Base-by-base conservation (phyloP, 2,888 invertebrate genomes). In the Acrobasis suavella region DNA sequence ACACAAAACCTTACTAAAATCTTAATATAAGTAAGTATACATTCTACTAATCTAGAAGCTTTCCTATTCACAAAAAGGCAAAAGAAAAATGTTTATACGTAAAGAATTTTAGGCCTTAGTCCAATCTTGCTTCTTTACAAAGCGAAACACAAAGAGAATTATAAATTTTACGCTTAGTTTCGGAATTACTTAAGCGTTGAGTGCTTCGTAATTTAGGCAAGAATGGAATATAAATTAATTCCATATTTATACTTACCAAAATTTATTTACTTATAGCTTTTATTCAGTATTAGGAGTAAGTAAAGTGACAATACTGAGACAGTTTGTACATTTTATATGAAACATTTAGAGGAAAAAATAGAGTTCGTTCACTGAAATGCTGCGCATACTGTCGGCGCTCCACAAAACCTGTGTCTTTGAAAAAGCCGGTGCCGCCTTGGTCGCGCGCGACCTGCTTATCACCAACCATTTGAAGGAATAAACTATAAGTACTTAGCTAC, bases 101-200 rank as follows among this genome's bases (percentile, higher is more conserved):
- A 39, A 60, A 42, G 17, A 60, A 60, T 42, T 38, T 60, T 15
- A 58, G 16, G 50, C 50, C 59, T 59, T 32, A 52, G 60, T 52
- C n/a, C 46, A 54, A 59, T 56, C 50, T 64, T 51, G 52, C 55
- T 52, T 63, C 54, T 63, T 55, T 56, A 52, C 50, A 60, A 55
- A 63, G 54, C 7, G 49, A 60, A 62, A 46, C 55, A 63, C 16
- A 60, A 62, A 64, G 63, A 46, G 63, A 64, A 64, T 64, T 56
- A 46, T 50, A 51, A 60, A 64, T 64, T 50, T 56, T 50, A 56
- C 56, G 60, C 63, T 64, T 55, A 63, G 63, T 64, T 58, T 64
- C 42, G n/a, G 50, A 56, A 60, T 64, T 58, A 60, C 63, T 64
- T 55, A 50, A 60, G 12, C 58, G 56, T 51, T 58, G 56, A 64